These are phyloP conservation scores for Cryptotermes secundus DNA, from an alignment of 1,140 invertebrate genomes.

Conservation along the genomic window DNA sequence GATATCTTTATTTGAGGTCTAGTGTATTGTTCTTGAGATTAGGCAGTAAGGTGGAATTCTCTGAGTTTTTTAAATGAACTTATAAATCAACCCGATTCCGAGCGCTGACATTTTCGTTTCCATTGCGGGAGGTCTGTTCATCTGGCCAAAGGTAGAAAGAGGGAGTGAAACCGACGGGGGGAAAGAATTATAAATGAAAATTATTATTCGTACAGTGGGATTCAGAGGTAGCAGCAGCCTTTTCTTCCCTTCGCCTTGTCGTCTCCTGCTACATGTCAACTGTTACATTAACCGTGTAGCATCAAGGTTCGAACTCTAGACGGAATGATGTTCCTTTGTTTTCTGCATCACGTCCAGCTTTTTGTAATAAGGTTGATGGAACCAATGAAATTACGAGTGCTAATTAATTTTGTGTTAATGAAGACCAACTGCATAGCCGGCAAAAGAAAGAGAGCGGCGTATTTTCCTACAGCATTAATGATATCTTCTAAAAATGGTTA, in stretches of 20 bases:
- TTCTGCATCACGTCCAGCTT: no score
- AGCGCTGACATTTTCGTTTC: slow-evolving; percentile 11
- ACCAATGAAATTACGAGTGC: no score
- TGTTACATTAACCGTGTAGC: no score
- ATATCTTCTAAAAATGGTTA: no score
- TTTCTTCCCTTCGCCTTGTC: not conserved
- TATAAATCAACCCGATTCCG: not conserved
- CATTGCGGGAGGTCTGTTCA: slow-evolving; percentile 6
- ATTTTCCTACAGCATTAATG: no score
- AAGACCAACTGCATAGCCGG: no score
- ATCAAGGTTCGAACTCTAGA: no score
- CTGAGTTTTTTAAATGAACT: slow-evolving; percentile 14
- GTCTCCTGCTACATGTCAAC: not conserved
- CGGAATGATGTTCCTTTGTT: no score
- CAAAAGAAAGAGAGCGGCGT: no score
- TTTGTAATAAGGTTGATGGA: no score
- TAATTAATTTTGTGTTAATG: no score
- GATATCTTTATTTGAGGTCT: no score
- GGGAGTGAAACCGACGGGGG: not conserved
- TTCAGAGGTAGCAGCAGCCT: not conserved
- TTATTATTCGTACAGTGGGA: slow-evolving; percentile 7
- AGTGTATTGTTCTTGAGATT: not conserved
- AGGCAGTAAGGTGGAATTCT: not conserved
- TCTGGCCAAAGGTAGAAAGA: not conserved
- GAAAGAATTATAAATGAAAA: slow-evolving; percentile 12